Evolutionary conservation across 1,140 invertebrate genomes (phyloP).

Genomic region (Ostrea edulis): DNA sequence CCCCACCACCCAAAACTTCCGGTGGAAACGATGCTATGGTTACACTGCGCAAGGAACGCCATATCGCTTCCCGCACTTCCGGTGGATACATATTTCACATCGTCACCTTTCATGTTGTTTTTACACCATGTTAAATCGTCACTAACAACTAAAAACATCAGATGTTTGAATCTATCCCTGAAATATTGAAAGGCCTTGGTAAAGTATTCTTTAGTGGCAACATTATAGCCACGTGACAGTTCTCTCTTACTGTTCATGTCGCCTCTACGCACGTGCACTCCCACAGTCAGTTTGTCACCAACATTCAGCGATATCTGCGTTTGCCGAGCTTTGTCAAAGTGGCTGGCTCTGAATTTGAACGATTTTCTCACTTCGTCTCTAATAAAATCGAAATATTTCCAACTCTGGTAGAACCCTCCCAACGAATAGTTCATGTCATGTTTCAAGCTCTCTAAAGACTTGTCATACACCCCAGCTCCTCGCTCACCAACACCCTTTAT

Average conservation of each 20-base stretch:
- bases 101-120: slow-evolving; percentile 42
- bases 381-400: slow-evolving; percentile 69
- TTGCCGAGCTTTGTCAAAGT: slow-evolving; percentile 43
- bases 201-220: slow-evolving; percentile 49
- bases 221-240: slow-evolving; percentile 49
- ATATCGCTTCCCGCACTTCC: slow-evolving; percentile 68
- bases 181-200: slow-evolving; percentile 53
- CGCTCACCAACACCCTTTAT: slow-evolving; percentile 43
- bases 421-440: slow-evolving; percentile 58
- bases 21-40: slow-evolving; percentile 71
- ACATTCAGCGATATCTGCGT: slow-evolving; percentile 34
- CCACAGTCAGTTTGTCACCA: slow-evolving; percentile 24
- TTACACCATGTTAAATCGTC: slow-evolving; percentile 65
- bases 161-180: slow-evolving; percentile 43
- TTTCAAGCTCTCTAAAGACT: slow-evolving; percentile 46
- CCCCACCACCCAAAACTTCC: slow-evolving; percentile 76
- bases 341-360: slow-evolving; percentile 60
- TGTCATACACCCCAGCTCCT: slow-evolving; percentile 50
- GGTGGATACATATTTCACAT: slow-evolving; percentile 52
- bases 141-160: slow-evolving; percentile 61
- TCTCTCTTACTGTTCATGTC: slow-evolving; percentile 56
- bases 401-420: slow-evolving; percentile 68
- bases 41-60: slow-evolving; percentile 67
- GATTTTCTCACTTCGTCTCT: slow-evolving; percentile 55
- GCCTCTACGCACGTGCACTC: slow-evolving; percentile 61